Evolutionary conservation across 1,140 invertebrate species (phyloP).

Genomic region (Apis dorsata): DNA sequence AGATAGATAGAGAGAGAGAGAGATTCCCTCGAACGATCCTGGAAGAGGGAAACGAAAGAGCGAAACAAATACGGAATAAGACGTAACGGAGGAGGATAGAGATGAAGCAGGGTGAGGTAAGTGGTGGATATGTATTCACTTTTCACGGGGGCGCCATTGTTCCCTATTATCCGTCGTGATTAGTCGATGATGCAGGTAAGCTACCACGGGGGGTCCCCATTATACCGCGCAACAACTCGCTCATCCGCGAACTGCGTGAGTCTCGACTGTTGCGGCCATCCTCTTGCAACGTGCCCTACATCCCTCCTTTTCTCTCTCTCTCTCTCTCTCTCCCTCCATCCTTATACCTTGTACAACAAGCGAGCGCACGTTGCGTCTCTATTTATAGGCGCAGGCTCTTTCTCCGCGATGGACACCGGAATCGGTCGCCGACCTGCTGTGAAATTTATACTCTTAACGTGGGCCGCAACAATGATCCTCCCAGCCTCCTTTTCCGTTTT

Average conservation of each 20-base stretch:
- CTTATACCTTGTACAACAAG: no score
- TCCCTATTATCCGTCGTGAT: conserved; percentile 79
- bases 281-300: conserved; percentile 20
- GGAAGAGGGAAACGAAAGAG: background rate
- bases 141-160: conserved; percentile 78
- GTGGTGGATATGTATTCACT: conserved; percentile 75
- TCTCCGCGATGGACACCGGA: background rate
- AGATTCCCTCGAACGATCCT: conserved; percentile 12
- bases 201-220: conserved; percentile 78
- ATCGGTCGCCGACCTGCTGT: conserved; percentile 64
- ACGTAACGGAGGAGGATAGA: background rate
- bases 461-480: conserved; percentile 64
- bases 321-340: background rate
- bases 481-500: conserved; percentile 47
- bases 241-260: conserved; percentile 65
- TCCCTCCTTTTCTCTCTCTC: background rate
- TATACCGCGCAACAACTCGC: conserved; percentile 68
- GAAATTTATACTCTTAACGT: conserved; percentile 73
- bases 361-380: no score
- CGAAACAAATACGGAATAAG: background rate
- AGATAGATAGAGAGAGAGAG: background rate
- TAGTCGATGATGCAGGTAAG: conserved; percentile 81
- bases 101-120: conserved; percentile 63
- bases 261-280: conserved; percentile 51
- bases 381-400: no score